phyloP scores from a whole-genome alignment of 1,140 invertebrate species.

The Nephotettix cincticeps region DNA sequence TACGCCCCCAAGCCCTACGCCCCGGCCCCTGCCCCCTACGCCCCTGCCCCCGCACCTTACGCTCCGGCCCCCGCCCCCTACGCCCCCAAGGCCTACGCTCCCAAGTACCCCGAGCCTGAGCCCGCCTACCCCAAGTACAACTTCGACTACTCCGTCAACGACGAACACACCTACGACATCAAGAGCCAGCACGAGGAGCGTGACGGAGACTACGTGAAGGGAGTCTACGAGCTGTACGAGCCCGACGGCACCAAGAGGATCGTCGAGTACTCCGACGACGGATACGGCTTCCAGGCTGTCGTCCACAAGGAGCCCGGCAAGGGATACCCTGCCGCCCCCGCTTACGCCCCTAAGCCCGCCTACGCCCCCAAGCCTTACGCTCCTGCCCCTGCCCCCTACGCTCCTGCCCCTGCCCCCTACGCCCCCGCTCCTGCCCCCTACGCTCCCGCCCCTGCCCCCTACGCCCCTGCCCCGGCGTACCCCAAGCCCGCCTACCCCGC shows the following conservation, averaged over 20 bases:
- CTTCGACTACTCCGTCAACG: conserved; percentile 55
- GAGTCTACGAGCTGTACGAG: conserved; percentile 26
- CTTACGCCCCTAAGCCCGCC: background rate
- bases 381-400: conserved; percentile 38
- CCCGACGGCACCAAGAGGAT: conserved; percentile 43
- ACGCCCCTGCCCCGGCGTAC: conserved; percentile 41
- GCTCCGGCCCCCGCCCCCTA: conserved; percentile 37
- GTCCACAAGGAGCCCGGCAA: conserved; percentile 16
- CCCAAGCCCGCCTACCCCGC: conserved; percentile 39
- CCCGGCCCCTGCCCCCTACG: background rate
- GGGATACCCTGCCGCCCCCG: background rate
- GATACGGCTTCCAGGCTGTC: conserved; percentile 27
- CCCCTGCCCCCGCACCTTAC: background rate
- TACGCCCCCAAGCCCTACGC: too few species aligned
- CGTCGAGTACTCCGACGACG: conserved; percentile 37
- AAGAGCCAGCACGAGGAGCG: conserved; percentile 56
- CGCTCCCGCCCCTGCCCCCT: conserved; percentile 31
- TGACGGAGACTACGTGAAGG: conserved; percentile 55
- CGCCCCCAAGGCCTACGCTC: conserved; percentile 42
- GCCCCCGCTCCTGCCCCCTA: conserved; percentile 34
- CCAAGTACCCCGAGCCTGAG: conserved; percentile 34
- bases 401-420: background rate
- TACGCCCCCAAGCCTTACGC: conserved; percentile 44
- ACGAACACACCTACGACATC: conserved; percentile 55
- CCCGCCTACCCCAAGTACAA: conserved; percentile 48